Percentiles rank a stretch among this genome's conserved stretches.
phyloP scores from a whole-genome alignment of 64 coral and sea anemone species.

The Orbicella faveolata region DNA sequence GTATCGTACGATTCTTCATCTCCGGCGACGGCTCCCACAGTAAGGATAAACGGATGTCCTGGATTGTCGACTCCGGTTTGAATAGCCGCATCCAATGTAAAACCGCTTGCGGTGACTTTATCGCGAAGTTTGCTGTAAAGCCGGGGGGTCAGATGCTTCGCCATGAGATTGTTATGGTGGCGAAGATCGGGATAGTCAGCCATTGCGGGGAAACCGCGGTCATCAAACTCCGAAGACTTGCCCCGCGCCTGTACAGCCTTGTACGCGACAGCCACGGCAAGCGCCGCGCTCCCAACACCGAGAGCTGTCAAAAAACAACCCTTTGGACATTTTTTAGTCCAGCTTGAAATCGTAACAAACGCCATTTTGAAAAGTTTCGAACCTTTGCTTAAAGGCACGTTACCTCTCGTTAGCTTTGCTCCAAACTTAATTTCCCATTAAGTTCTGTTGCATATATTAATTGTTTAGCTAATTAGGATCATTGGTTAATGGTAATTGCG shows the following conservation, averaged over 20 bases:
- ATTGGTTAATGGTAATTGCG: slow-evolving; percentile 8
- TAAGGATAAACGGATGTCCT: slow-evolving; percentile 87
- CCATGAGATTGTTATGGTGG: slow-evolving; percentile 90
- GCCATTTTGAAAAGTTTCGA: slow-evolving; percentile 46
- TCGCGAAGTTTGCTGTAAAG: slow-evolving; percentile 88
- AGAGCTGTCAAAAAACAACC: slow-evolving; percentile 27
- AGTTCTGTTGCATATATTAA: not conserved
- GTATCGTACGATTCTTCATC: slow-evolving; percentile 97
- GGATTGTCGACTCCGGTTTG: slow-evolving; percentile 98
- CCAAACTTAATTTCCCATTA: slow-evolving; percentile 15
- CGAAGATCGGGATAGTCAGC: slow-evolving; percentile 89
- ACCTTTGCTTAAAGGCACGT: not conserved
- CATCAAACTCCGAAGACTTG: slow-evolving; percentile 7
- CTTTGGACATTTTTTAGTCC: slow-evolving; percentile 21
- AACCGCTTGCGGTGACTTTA: slow-evolving; percentile 66
- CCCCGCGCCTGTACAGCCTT: slow-evolving; percentile 50
- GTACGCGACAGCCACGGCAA: slow-evolving; percentile 27
- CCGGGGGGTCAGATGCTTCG: slow-evolving; percentile 84
- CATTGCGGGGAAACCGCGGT: slow-evolving; percentile 71
- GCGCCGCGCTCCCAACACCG: slow-evolving; percentile 53
- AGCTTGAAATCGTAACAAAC: slow-evolving; percentile 61
- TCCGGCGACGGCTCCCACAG: slow-evolving; percentile 85
- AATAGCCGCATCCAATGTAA: slow-evolving; percentile 79
- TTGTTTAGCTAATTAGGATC: slow-evolving; percentile 7
- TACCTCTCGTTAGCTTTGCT: not conserved